Base-by-base conservation (phyloP, 2,888 invertebrate genomes). In the Dasysyrphus tricinctus region DNA sequence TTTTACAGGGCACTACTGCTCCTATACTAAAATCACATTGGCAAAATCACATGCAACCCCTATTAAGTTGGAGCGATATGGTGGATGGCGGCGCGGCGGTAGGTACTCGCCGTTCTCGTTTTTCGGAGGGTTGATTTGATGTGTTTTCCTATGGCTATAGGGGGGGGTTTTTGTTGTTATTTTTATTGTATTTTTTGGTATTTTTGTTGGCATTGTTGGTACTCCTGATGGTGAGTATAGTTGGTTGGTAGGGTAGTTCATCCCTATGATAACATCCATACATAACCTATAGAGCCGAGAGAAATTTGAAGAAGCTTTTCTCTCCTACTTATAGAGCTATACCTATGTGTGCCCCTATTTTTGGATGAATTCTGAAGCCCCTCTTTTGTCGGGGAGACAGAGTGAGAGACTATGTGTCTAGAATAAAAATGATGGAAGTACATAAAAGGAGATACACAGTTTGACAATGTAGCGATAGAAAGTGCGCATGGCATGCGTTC, bases 1-100 rank as follows among this genome's bases (percentile, higher is more conserved):
- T 92, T 91, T 90, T 91, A 90, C 91, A 91, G 90, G 91, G 90
- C 90, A 91, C 92, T 90, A 91, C 91, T 91, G 91, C 91, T 91
- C 91, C 91, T 90, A 90, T 91, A 91, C 91, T 91, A 90, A 90
- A 86, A 70, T 84, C 84, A 78, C 81, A 87, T 84, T 80, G 82
- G 84, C 77, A 88, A 88, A 80, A 85, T 85, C 85, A 74, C 57
- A 81, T 69, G 69, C 86, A 86, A 82, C 86, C 86, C 86, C 86
- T 79, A 82, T 24, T 86, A 81, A 77, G 73, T 70, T 80, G 70
- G 42, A 47, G 54, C 85, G 39, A 24, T 39, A 61, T 24, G 63
- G 61, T 59, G 59, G 72, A 29, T 49, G 65, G 72, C 65, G 44
- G 44, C 16, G 47, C 16, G 63, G 32, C 3, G 29, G n/a, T 51